These are phyloP conservation scores for Teleogryllus oceanicus DNA, from an alignment of 2,888 invertebrate species.

Conservation along the genomic window DNA sequence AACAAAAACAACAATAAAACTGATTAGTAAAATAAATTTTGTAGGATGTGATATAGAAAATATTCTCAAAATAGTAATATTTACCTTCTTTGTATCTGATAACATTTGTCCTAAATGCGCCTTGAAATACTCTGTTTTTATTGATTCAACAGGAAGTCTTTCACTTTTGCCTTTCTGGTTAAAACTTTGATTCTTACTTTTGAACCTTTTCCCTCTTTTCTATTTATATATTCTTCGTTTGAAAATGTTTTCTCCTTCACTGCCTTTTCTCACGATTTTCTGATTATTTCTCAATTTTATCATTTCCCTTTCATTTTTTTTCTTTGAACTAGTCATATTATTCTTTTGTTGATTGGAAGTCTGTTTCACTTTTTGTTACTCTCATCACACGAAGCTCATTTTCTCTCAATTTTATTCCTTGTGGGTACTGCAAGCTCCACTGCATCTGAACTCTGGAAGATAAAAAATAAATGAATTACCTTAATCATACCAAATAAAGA, in stretches of 20 bases:
- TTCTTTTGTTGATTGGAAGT: conserved; percentile 3
- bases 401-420: conserved; percentile 20
- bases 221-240: no score
- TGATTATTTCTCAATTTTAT: no score
- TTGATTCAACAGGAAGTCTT: not conserved
- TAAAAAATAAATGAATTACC: not conserved
- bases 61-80: not conserved
- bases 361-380: not conserved
- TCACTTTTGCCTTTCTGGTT: not conserved
- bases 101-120: conserved; percentile 19
- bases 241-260: no score
- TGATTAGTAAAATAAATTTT: no score
- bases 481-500: not conserved
- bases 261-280: no score
- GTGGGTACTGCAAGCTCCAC: conserved; percentile 59
- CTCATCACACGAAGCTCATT: conserved; percentile 19
- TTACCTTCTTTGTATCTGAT: conserved; percentile 21
- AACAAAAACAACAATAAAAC: not conserved
- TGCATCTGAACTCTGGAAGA: conserved; percentile 53
- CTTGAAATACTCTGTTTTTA: no score
- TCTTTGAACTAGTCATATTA: no score
- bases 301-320: no score
- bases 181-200: no score
- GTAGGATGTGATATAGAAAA: no score
- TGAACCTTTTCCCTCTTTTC: no score